Base-by-base conservation (phyloP, 2,888 invertebrate genomes). In the Ectemnius continuus region DNA sequence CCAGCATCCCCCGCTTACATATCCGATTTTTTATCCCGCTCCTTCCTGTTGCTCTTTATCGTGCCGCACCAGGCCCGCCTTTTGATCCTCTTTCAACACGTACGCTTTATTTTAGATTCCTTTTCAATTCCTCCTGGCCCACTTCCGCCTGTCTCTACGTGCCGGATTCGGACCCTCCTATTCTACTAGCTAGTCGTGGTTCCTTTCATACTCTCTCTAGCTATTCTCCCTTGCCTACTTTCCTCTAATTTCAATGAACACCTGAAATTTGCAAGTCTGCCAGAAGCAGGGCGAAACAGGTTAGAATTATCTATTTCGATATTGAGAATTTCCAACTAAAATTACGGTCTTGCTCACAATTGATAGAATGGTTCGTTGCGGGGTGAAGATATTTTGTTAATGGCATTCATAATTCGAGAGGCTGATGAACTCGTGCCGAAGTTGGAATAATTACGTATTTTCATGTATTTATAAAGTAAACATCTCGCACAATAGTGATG, bases 41-140 rank as follows among this genome's bases (percentile, higher is more conserved):
- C 67, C 47, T 36, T 52, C 60, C 48, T 28, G 20, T 23, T 47
- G 18, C 57, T 66, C 59, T 16, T 47, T 14, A 52, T 52, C 52
- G 52, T 52, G 52, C 52, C 16, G 52, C 16, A 1, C 36, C 36
- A 36, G 52, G 52, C 52, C 16, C 52, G 52, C 52, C 16, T 16
- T 52, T 52, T 52, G 52, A 52, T 52, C 52, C 52, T 52, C 16
- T 16, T 52, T 52, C 16, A 16, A 14, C 52, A 52, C 52, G 52
- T 14, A 16, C n/a, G 52, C 52, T 52, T 52, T 14, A 52, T 52
- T 52, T 16, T 14, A 16, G 52, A 52, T 52, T 16, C 52, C 52
- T 16, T 52, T 52, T 52, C 52, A 52, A 52, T 52, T 52, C 16
- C 52, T 52, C 52, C 16, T 52, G 52, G 16, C 16, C 52, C 52